A percentile compares a stretch with the other conserved stretches of the same genome.
Conservation (phyloP, 2,797 vertebrate species). For the Pantherophis alleghaniensis region DNA sequence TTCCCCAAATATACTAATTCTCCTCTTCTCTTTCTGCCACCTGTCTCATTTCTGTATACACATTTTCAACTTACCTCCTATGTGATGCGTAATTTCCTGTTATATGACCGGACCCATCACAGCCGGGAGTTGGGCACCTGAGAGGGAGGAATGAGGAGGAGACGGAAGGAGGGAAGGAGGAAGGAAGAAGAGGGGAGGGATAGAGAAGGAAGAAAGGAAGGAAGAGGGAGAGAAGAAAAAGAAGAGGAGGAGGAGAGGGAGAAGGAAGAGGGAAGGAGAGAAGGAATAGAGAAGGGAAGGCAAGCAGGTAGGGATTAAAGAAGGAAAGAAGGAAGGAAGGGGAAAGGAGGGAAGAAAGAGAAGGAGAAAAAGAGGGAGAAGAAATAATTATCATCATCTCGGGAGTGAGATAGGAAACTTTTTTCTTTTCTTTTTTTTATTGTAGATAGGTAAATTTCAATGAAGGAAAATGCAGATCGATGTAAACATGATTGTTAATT, state of each 20-base stretch:
- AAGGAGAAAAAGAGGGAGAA: not conserved
- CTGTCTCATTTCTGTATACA: not conserved
- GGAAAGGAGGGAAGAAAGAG: not conserved
- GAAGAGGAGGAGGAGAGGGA: not conserved
- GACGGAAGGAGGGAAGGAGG: not conserved
- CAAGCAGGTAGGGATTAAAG: not conserved
- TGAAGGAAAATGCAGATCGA: not conserved
- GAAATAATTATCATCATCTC: not conserved
- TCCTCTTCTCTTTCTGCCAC: not conserved
- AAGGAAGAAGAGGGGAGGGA: not conserved
- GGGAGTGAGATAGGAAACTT: not conserved
- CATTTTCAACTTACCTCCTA: conserved; percentile 81
- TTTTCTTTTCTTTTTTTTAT: not conserved
- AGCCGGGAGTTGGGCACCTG: conserved; percentile 97
- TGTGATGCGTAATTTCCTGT: conserved; percentile 98
- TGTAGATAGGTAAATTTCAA: not conserved
- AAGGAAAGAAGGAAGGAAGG: not conserved
- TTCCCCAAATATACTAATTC: not conserved
- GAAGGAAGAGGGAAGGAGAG: accelerated
- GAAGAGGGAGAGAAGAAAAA: not conserved
- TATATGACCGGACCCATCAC: conserved; percentile 97
- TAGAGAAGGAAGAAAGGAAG: not conserved
- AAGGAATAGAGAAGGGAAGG: not conserved
- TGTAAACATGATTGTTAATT: not conserved
- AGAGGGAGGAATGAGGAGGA: not conserved